Conservation (phyloP, 2,888 invertebrate genomes). For the Slavum lentiscoides region DNA sequence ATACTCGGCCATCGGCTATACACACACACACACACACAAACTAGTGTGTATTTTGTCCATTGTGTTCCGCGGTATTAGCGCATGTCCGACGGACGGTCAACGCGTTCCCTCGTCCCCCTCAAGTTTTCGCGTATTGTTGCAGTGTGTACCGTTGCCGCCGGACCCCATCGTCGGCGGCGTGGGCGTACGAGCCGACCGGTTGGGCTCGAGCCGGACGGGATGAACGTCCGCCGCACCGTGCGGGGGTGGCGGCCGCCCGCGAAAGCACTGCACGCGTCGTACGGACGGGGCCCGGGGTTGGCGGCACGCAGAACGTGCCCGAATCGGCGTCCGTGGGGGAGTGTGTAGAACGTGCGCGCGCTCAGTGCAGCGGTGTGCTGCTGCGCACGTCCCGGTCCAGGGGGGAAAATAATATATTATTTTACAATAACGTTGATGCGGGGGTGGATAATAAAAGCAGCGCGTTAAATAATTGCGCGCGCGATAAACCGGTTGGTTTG, state of each 20-base stretch:
- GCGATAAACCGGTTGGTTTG: too few species aligned
- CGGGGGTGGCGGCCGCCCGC: neutral
- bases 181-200: conserved; percentile 47
- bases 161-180: conserved; percentile 13
- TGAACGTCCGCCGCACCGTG: neutral
- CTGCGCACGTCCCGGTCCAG: neutral
- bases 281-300: too few species aligned
- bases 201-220: conserved; percentile 35
- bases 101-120: neutral
- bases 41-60: too few species aligned
- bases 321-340: neutral
- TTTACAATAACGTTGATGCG: neutral
- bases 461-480: too few species aligned
- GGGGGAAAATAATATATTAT: too few species aligned
- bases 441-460: too few species aligned
- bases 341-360: neutral
- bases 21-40: too few species aligned
- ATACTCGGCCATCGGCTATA: too few species aligned
- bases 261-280: neutral
- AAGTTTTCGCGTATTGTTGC: neutral
- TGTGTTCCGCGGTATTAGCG: neutral
- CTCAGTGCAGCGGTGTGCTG: neutral
- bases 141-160: too few species aligned
- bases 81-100: conserved; percentile 5
- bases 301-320: conserved; percentile 23